Base-by-base conservation (phyloP, 1,140 invertebrate genomes). In the Hyles vespertilio region DNA sequence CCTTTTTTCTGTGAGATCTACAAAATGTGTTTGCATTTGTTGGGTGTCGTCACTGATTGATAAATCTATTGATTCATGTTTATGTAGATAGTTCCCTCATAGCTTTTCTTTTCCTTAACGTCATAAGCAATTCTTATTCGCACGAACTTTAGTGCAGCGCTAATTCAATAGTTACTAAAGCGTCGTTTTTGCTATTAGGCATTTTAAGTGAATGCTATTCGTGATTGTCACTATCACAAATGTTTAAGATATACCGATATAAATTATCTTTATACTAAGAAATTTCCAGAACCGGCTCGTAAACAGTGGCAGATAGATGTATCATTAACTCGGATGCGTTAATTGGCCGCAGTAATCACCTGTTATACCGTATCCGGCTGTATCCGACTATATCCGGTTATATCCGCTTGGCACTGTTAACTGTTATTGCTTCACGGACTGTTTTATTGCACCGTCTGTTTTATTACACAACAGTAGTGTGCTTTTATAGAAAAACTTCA, bases 311-410 rank as follows among this genome's bases (percentile, higher is more conserved):
- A 34, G 10, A 40, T 49, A 32, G 46, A 51, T 61, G 53, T 55
- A 49, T 53, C 59, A 60, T 67, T 62, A 66, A 51, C 52, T 58
- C 34, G 52, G 33, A 63, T 61, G 56, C 60, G 66, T 72, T 76
- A 76, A 76, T 75, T 76, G 70, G 58, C 59, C 61, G 12, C 70
- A 51, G 58, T 74, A 77, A 79, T 77, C 61, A 72, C 72, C 67
- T 65, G 65, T 69, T 74, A 72, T 67, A 61, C 63, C 63, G 61
- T 64, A 70, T 63, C 47, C 59, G 36, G 58, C 55, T 63, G 61
- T 67, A 63, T 63, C 69, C 61, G 65, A 65, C 69, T 69, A 63
- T 63, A 68, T 65, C 67, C 64, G 53, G 53, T 55, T 45, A 45
- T 55, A 55, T 33, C 53, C 53, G 52, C 22, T 33, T 47, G 43